Evolutionary conservation across 2,888 invertebrate species (phyloP).

Genomic region (Sympetrum striolatum): DNA sequence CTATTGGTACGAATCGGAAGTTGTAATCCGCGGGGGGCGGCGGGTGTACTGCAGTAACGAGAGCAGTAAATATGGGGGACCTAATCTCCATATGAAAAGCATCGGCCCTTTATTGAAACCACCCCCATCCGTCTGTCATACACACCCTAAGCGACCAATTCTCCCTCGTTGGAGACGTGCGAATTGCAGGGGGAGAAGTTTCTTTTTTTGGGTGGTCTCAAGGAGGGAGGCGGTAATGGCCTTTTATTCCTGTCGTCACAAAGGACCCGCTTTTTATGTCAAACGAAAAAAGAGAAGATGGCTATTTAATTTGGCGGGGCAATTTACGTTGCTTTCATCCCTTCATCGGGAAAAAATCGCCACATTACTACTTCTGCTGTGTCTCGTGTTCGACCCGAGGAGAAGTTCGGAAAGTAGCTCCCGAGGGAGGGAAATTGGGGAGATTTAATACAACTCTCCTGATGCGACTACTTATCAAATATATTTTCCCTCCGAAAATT

Average conservation of each 20-base stretch:
- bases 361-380: background rate
- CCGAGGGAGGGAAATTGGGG: background rate
- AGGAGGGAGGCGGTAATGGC: background rate
- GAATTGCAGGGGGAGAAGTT: background rate
- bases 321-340: background rate
- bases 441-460: background rate
- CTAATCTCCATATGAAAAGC: background rate
- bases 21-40: background rate
- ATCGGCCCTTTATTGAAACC: background rate
- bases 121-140: background rate
- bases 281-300: background rate
- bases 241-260: background rate
- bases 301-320: background rate
- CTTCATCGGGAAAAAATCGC: background rate
- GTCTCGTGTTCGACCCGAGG: background rate
- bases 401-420: background rate
- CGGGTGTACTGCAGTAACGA: background rate
- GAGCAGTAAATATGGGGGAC: background rate
- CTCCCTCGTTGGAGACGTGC: background rate
- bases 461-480: background rate
- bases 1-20: too few species aligned
- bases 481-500: background rate
- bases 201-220: too few species aligned
- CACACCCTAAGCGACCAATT: background rate
- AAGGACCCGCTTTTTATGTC: background rate